Evolutionary conservation across 2,797 vertebrate species (phyloP), one percentile per base, ranked within the genome.

Genomic region (Zalophus californianus): DNA sequence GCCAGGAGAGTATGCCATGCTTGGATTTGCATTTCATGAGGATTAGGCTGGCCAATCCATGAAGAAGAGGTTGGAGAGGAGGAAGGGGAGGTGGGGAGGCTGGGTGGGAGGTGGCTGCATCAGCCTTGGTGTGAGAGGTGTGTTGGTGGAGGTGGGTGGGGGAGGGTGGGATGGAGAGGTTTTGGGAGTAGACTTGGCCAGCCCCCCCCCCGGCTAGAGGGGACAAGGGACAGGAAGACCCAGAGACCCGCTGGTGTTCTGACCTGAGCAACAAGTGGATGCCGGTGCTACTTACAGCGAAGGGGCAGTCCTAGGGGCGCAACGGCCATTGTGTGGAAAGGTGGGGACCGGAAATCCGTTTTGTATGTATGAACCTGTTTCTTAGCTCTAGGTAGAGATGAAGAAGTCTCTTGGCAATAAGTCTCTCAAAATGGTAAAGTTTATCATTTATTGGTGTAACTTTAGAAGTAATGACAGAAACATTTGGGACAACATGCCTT

Each of bases 81-180:
- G 6, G n/a, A 41, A n/a, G 13, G 14, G 50, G 15, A 25, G 7
- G 27, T 14, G 13, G 21, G 32, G 48, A 64, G 48, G 4, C 15
- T 32, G 32, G 5, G 18, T 8, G n/a, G 29, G 29, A 60, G 20
- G n/a, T 0, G 0, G 6, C 4, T 27, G 66, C 15, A 6, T 48
- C 58, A 7, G 35, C 4, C 8, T 20, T 21, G 20, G 60, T n/a
- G 58, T n/a, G 18, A 54, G 73, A 44, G 38, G 60, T 3, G n/a
- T 35, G 2, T 6, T 29, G 1, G 0, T 16, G 16, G 48, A 38
- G 7, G 64, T 11, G 4, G 85, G 18, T 25, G 27, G 27, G 18
- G 9, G 9, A 68, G 12, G 14, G 20, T 0, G 3, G 44, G 77
- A 7, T 14, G 0, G 11, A 16, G 68, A 12, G 32, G 12, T 11